Evolutionary conservation across 2,888 invertebrate species (phyloP).

Genomic region (Dascillus cervinus): DNA sequence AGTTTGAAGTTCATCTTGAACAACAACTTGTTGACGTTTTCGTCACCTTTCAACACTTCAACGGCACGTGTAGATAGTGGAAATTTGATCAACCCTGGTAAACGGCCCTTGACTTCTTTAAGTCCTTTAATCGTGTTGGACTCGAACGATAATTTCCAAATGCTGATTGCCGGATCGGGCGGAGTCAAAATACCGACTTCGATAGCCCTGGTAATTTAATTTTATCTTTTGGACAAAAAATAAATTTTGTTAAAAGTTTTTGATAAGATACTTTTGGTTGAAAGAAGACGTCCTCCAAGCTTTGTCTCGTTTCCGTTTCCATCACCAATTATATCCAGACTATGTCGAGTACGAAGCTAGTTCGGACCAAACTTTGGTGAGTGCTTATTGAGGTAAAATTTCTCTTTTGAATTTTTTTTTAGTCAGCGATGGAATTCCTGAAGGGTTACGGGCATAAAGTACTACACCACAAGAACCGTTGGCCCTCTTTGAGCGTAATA

Average conservation of each 20-base stretch:
- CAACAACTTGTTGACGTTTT: slow-evolving; percentile 2
- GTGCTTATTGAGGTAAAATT: background rate
- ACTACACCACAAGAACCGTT: background rate
- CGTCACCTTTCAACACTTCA: background rate
- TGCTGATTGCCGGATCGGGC: slow-evolving; percentile 2
- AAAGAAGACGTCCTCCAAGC: background rate
- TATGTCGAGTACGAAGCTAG: slow-evolving; percentile 3
- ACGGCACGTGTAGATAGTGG: background rate
- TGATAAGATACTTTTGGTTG: slow-evolving; percentile 4
- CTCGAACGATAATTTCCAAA: background rate
- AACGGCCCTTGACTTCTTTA: slow-evolving; percentile 1
- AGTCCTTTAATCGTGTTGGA: slow-evolving; percentile 1
- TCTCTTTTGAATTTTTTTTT: background rate
- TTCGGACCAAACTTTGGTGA: too few relatives aligned
- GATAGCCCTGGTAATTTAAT: slow-evolving; percentile 1
- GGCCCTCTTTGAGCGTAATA: slow-evolving; percentile 1
- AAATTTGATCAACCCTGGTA: background rate
- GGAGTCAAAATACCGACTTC: slow-evolving; percentile 1
- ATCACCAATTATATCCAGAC: slow-evolving; percentile 3
- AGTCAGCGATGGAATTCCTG: slow-evolving; percentile 2
- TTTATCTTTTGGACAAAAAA: too few relatives aligned
- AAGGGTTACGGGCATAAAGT: background rate
- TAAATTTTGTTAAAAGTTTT: slow-evolving; percentile 1
- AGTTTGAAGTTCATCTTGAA: slow-evolving; percentile 2
- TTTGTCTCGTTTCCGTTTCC: background rate